These are phyloP conservation scores for Drosophila pseudoananassae DNA, from an alignment of 1,140 invertebrate species.

Conservation along the genomic window DNA sequence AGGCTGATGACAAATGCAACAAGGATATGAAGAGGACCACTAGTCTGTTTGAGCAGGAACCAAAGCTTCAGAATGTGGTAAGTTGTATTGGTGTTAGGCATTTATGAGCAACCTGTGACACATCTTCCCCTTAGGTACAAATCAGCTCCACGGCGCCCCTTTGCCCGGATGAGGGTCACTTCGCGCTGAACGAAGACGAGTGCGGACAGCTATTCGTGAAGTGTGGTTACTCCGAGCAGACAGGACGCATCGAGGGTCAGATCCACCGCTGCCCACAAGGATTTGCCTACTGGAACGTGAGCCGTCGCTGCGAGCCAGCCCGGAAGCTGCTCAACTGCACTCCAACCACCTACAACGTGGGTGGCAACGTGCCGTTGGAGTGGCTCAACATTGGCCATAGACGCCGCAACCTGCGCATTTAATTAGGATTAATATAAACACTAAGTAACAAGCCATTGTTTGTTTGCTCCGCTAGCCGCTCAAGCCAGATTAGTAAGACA, in stretches of 20 bases:
- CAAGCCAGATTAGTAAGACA: background rate
- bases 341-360: slow-evolving; percentile 58
- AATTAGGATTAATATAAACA: slow-evolving; percentile 54
- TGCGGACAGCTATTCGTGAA: slow-evolving; percentile 91
- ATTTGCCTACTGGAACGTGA: slow-evolving; percentile 91
- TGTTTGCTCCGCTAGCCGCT: slow-evolving; percentile 68
- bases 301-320: slow-evolving; percentile 88
- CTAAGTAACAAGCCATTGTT: slow-evolving; percentile 44
- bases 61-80: slow-evolving; percentile 85
- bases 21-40: slow-evolving; percentile 82
- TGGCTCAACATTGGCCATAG: slow-evolving; percentile 81
- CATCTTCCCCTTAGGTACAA: slow-evolving; percentile 52
- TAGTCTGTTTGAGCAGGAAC: slow-evolving; percentile 84
- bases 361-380: slow-evolving; percentile 71
- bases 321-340: slow-evolving; percentile 68
- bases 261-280: slow-evolving; percentile 91
- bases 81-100: slow-evolving; percentile 1
- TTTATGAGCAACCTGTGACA: background rate
- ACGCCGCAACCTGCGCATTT: slow-evolving; percentile 74
- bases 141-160: slow-evolving; percentile 82
- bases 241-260: slow-evolving; percentile 87
- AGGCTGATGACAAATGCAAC: slow-evolving; percentile 52
- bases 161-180: slow-evolving; percentile 89
- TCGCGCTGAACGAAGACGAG: slow-evolving; percentile 87
- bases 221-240: slow-evolving; percentile 86